These are phyloP conservation scores for Ancistrus triradiatus DNA, from an alignment of 2,113 vertebrate genomes.

Conservation along the genomic window DNA sequence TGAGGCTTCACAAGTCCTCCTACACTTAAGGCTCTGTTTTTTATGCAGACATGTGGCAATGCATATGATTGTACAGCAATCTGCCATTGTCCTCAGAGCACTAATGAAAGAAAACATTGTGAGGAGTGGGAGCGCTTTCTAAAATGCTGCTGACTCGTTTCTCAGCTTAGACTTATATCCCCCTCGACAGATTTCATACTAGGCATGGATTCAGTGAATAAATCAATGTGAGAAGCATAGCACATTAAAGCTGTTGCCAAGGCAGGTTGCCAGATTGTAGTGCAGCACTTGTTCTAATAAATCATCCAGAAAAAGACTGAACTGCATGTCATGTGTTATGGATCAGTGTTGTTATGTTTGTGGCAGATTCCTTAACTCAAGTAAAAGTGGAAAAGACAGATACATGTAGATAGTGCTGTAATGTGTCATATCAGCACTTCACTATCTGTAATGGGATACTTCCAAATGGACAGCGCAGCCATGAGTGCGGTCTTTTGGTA, in stretches of 20 bases:
- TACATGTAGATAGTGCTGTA: too few species aligned
- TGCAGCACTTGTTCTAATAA: conserved; percentile 21
- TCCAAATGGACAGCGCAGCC: too few species aligned
- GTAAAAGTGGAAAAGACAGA: too few species aligned
- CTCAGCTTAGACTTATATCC: conserved; percentile 9
- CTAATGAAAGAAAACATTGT: conserved; percentile 2
- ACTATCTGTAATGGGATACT: too few species aligned
- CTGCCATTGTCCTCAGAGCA: not conserved
- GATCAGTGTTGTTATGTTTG: conserved; percentile 10
- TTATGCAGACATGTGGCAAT: not conserved
- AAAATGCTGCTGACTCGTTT: conserved; percentile 20
- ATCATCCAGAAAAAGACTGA: conserved; percentile 21
- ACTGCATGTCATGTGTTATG: conserved; percentile 19
- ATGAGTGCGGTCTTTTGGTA: too few species aligned
- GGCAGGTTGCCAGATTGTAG: conserved; percentile 24
- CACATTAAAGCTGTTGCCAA: conserved; percentile 15
- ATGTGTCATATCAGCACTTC: too few species aligned
- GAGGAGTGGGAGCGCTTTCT: not conserved
- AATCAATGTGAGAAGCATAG: conserved; percentile 25
- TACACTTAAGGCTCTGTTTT: not conserved
- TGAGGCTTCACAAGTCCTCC: too few species aligned
- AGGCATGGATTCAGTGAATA: conserved; percentile 19
- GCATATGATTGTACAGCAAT: not conserved
- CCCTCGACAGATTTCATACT: conserved; percentile 11
- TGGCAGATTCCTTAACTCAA: too few species aligned